Percentiles rank a stretch among this genome's conserved stretches.
These are phyloP conservation scores for Ceriagrion tenellum DNA, from an alignment of 2,888 invertebrate genomes.

Conservation along the genomic window DNA sequence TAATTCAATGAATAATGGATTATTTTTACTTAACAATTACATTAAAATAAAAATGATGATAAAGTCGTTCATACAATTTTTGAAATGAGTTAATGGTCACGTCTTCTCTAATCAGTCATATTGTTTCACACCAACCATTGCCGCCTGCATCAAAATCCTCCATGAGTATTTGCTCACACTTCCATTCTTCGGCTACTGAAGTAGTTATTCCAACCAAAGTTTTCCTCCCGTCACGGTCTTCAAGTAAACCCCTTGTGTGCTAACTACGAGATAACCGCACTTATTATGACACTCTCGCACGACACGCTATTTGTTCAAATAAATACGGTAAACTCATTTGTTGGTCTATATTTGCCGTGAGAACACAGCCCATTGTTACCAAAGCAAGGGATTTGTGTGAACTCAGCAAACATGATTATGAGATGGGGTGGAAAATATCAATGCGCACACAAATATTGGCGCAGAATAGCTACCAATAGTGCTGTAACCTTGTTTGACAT, in stretches of 20 bases:
- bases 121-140: no score
- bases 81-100: no score
- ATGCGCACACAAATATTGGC: neutral
- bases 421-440: neutral
- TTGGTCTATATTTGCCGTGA: conserved; percentile 11
- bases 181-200: no score
- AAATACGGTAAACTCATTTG: conserved; percentile 16
- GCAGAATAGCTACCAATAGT: neutral
- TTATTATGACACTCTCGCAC: conserved; percentile 2
- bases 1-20: no score
- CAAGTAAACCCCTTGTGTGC: neutral
- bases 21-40: no score
- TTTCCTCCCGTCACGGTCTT: neutral
- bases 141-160: no score
- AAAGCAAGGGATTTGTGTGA: conserved; percentile 8
- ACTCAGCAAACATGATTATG: conserved; percentile 2
- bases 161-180: no score
- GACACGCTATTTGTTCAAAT: neutral
- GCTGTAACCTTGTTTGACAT: neutral
- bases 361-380: conserved; percentile 3
- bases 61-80: no score
- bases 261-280: neutral
- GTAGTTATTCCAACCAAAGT: neutral
- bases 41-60: no score
- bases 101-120: no score